Percentiles rank a stretch among this genome's conserved stretches.
phyloP scores from a whole-genome alignment of 1,140 invertebrate species.

The Sogatella furcifera region DNA sequence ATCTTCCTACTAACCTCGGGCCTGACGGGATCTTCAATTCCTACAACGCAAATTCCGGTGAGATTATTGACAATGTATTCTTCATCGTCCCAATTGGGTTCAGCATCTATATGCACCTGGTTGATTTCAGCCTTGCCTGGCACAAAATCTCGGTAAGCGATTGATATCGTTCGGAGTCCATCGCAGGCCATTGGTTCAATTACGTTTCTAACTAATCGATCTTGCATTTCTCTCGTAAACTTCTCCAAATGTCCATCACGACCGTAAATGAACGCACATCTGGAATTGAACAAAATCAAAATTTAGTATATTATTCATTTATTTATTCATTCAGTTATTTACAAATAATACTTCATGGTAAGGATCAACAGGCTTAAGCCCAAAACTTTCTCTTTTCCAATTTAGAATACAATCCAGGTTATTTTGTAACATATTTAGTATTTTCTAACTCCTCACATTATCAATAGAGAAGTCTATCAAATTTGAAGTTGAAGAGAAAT shows the following conservation, averaged over 20 bases:
- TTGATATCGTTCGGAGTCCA: conserved; percentile 90
- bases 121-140: conserved; percentile 85
- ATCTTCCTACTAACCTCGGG: conserved; percentile 56
- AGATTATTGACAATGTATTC: conserved; percentile 83
- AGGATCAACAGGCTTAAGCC: too few relatives aligned
- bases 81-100: conserved; percentile 98
- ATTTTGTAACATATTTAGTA: too few relatives aligned
- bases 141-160: conserved; percentile 89
- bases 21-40: conserved; percentile 97
- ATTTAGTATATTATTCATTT: neutral
- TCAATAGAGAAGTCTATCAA: too few relatives aligned
- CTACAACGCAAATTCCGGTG: conserved; percentile 91
- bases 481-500: too few relatives aligned
- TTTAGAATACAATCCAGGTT: too few relatives aligned
- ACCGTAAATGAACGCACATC: conserved; percentile 92
- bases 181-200: conserved; percentile 99
- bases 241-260: conserved; percentile 80
- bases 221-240: conserved; percentile 86
- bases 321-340: too few relatives aligned
- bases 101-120: conserved; percentile 80
- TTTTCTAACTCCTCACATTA: too few relatives aligned
- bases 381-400: too few relatives aligned
- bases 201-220: conserved; percentile 82
- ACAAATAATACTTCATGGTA: too few relatives aligned
- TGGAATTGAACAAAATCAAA: conserved; percentile 30